Conservation (phyloP, 2,797 vertebrate species). For the Mastacembelus armatus region DNA sequence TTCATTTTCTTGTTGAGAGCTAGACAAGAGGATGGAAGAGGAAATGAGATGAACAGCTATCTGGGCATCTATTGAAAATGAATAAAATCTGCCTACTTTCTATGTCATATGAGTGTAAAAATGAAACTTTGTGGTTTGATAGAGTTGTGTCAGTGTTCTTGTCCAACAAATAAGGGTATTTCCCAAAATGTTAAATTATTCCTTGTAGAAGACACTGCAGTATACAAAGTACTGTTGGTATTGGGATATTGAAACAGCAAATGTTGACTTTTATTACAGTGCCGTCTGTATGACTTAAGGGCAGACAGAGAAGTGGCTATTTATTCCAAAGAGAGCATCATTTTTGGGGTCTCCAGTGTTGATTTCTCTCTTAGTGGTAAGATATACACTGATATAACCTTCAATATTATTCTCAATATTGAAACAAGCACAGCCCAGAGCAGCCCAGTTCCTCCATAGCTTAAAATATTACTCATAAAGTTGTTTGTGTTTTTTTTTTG, state of each 20-base stretch:
- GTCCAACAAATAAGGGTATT: no score
- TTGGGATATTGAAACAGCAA: not conserved
- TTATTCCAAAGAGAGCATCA: slow-evolving; percentile 99
- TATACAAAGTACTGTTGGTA: not conserved
- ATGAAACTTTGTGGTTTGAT: no score
- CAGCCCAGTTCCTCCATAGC: not conserved
- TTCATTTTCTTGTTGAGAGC: not conserved
- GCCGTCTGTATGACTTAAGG: slow-evolving; percentile 96
- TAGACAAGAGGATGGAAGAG: not conserved
- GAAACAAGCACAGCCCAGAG: not conserved
- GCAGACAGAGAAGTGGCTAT: slow-evolving; percentile 99
- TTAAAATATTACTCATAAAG: not conserved
- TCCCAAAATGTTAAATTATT: no score
- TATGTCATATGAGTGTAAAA: no score
- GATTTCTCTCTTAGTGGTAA: slow-evolving; percentile 99
- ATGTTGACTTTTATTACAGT: slow-evolving; percentile 80
- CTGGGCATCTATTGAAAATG: no score
- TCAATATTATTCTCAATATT: not conserved
- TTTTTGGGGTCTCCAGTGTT: slow-evolving; percentile 98
- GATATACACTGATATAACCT: slow-evolving; percentile 29
- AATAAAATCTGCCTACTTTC: no score
- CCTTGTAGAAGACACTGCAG: no score
- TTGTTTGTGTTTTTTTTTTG: not conserved
- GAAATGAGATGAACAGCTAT: no score
- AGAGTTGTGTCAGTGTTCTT: no score